Evolutionary conservation across 2,113 vertebrate genomes (phyloP).

Genomic region (Ailurus styani): DNA sequence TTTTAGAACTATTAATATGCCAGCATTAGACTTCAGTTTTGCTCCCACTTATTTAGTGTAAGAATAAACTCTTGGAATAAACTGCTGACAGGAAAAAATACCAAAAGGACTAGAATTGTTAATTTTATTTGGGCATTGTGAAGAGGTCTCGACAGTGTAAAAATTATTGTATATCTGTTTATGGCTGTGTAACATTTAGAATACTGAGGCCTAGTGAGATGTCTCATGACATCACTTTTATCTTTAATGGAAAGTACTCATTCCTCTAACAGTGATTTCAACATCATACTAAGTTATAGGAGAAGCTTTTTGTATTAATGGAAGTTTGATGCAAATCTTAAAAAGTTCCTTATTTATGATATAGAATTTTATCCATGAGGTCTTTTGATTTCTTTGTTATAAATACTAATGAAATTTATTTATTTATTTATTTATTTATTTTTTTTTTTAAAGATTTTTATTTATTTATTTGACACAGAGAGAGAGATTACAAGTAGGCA

Average conservation of each 20-base stretch:
- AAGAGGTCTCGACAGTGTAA: neutral
- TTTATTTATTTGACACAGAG: no score
- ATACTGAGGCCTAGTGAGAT: neutral
- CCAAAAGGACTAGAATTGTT: neutral
- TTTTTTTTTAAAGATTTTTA: no score
- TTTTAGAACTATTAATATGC: slow-evolving; percentile 33
- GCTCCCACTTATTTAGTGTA: slow-evolving; percentile 51
- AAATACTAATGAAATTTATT: no score
- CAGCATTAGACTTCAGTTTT: slow-evolving; percentile 18
- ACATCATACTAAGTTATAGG: neutral
- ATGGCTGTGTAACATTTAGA: neutral
- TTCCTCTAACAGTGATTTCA: neutral
- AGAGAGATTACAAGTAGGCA: no score
- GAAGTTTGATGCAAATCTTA: slow-evolving; percentile 8
- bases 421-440: no score
- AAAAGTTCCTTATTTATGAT: neutral
- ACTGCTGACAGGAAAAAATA: slow-evolving; percentile 62
- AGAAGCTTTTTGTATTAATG: neutral
- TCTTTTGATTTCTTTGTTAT: neutral
- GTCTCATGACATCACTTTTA: neutral
- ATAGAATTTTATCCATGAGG: neutral
- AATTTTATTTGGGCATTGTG: neutral
- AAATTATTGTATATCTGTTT: neutral
- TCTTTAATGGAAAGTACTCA: neutral
- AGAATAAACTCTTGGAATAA: slow-evolving; percentile 71